These are phyloP conservation scores for Cremastinae sp. DNA, from an alignment of 2,888 invertebrate genomes.

Conservation along the genomic window DNA sequence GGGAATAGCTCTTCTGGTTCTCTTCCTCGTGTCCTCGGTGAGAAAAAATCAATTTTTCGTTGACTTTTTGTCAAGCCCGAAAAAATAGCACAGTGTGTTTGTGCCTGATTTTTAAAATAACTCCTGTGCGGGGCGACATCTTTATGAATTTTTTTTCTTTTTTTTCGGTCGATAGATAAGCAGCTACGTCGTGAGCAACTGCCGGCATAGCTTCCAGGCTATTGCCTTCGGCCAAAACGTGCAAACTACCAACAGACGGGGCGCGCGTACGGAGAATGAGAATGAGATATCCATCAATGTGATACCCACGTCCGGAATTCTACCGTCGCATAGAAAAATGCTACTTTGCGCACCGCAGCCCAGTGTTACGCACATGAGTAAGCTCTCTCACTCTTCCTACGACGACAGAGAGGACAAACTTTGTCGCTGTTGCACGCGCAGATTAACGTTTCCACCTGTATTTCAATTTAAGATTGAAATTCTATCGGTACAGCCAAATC, in stretches of 20 bases:
- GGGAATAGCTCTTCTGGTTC: conserved; percentile 72
- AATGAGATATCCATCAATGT: conserved; percentile 76
- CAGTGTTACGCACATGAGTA: conserved; percentile 73
- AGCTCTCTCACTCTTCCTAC: conserved; percentile 51
- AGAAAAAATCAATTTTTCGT: conserved; percentile 53
- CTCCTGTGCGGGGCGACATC: too few species aligned
- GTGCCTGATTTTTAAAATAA: too few species aligned
- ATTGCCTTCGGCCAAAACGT: conserved; percentile 63
- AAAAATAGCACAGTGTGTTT: too few species aligned
- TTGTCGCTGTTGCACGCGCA: too few species aligned
- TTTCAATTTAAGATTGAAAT: too few species aligned
- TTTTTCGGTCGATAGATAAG: conserved; percentile 66
- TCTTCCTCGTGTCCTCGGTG: conserved; percentile 74
- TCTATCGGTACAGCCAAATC: too few species aligned
- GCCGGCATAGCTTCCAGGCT: conserved; percentile 71
- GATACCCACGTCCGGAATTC: conserved; percentile 72
- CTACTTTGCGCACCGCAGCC: conserved; percentile 74
- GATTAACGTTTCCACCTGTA: too few species aligned
- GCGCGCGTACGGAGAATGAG: conserved; percentile 62
- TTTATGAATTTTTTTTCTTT: not conserved
- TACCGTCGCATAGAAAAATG: conserved; percentile 75
- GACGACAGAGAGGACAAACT: too few species aligned
- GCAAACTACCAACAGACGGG: conserved; percentile 60
- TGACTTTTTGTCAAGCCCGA: too few species aligned
- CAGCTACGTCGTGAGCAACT: conserved; percentile 72